Base-by-base conservation (phyloP, 2,113 vertebrate genomes). In the Baryphthengus martii region DNA sequence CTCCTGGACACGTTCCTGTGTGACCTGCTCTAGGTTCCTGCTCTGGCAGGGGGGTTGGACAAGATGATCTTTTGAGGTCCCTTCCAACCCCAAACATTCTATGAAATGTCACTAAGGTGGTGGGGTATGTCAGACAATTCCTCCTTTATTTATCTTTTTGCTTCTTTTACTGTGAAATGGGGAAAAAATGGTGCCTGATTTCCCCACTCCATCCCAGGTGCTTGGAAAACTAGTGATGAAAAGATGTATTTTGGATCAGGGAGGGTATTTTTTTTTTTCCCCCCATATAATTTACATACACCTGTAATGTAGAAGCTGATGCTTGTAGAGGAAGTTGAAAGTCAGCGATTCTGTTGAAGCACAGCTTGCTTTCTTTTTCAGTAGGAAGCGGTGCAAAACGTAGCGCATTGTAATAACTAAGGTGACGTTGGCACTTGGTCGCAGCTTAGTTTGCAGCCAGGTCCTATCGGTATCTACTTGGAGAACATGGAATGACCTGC, bases 401-500 rank as follows among this genome's bases (percentile, higher is more conserved):
- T 9, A 9, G 4, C 3, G 11, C 17, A 6, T 28, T 19, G 65
- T 35, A 21, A 23, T 31, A 39, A 35, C 25, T 11, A 18, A 33
- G 59, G 13, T 21, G 25, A 5, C 42, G 33, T 14, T 59, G 52
- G 62, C 9, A 7, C 13, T 75, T 31, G 4, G 26, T 12, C 17
- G 40, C 37, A 14, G 6, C 6, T 5, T 20, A 17, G 14, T 55
- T 44, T 55, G 68, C 25, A 21, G 40, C 16, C 11, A 3, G 10
- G 10, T 31, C 47, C 37, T 21, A 0, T 3, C 13, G 1, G 31
- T 20, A 8, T 16, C 11, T 61, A 40, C 71, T 21, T 0, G 1
- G 56, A 40, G 29, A 18, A 16, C 6, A 1, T 1, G 26, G 66
- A 1, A 2, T 19, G 21, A 13, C 5, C 3, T 12, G 53, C 10